Evolutionary conservation across 2,888 invertebrate genomes (phyloP).

Genomic region (Hyalella azteca): DNA sequence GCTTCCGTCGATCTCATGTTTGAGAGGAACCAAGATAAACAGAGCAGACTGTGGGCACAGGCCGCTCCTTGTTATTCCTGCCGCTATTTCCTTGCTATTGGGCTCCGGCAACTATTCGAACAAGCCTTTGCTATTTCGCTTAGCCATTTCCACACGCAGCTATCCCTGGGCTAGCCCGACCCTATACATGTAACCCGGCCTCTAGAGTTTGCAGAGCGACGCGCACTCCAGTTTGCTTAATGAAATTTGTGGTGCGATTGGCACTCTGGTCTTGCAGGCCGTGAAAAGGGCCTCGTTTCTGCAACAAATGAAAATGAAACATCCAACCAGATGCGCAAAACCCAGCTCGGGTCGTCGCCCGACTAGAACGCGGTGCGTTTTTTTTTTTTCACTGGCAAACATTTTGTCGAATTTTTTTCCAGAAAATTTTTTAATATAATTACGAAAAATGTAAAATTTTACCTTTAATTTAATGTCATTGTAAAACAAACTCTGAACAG

Average conservation of each 20-base stretch:
- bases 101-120: conserved; percentile 24
- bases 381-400: no score
- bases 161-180: conserved; percentile 4
- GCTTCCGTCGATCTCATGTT: conserved; percentile 31
- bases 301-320: conserved; percentile 29
- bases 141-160: conserved; percentile 23
- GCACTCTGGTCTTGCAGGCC: conserved; percentile 5
- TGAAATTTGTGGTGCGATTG: conserved; percentile 32
- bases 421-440: no score
- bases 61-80: conserved; percentile 19
- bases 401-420: no score
- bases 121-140: conserved; percentile 32
- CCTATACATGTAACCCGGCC: conserved; percentile 20
- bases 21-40: conserved; percentile 27
- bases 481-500: no score
- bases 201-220: conserved; percentile 23
- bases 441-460: no score
- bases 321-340: conserved; percentile 12
- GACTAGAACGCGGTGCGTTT: not conserved
- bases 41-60: conserved; percentile 10
- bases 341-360: conserved; percentile 5
- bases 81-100: conserved; percentile 25
- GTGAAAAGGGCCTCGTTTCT: conserved; percentile 1
- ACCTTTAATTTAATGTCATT: no score
- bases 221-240: conserved; percentile 32